Percentiles rank a stretch among this genome's conserved stretches.
These are phyloP conservation scores for Eupithecia abbreviata DNA, from an alignment of 2,888 invertebrate genomes.

Conservation along the genomic window DNA sequence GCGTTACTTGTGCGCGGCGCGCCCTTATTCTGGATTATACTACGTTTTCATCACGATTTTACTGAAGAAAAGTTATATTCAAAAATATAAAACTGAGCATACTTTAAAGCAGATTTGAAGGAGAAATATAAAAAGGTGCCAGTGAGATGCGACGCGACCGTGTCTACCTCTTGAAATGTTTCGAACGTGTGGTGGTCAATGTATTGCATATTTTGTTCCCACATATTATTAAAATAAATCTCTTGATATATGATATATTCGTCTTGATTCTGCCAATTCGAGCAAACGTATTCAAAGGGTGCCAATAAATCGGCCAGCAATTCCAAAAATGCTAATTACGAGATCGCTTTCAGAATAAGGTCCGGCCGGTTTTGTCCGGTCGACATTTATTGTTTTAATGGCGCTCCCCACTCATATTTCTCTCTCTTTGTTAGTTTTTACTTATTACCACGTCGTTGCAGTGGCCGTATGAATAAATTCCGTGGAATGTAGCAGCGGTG, in stretches of 20 bases:
- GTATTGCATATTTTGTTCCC: not conserved
- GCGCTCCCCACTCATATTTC: constrained; percentile 68
- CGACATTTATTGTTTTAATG: constrained; percentile 72
- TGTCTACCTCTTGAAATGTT: not conserved
- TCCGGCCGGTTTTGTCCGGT: constrained; percentile 52
- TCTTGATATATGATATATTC: not conserved
- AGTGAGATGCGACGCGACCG: not conserved
- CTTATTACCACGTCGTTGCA: constrained; percentile 65
- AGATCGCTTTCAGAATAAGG: constrained; percentile 30
- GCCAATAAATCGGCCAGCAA: not conserved
- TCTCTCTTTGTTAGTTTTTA: constrained; percentile 71
- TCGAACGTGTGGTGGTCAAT: not conserved
- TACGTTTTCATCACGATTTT: not conserved
- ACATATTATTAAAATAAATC: not conserved
- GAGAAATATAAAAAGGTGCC: not conserved
- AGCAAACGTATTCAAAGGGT: not conserved
- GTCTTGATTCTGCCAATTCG: not conserved
- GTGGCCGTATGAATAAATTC: constrained; percentile 70
- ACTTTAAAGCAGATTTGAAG: not conserved
- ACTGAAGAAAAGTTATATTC: not conserved
- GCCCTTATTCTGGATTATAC: constrained; percentile 34
- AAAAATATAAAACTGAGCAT: not conserved
- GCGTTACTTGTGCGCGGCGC: constrained; percentile 40
- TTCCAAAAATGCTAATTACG: constrained; percentile 23
- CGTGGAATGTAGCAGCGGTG: constrained; percentile 47